Conservation (phyloP, 1,140 invertebrate species). For the Helicoverpa zea region DNA sequence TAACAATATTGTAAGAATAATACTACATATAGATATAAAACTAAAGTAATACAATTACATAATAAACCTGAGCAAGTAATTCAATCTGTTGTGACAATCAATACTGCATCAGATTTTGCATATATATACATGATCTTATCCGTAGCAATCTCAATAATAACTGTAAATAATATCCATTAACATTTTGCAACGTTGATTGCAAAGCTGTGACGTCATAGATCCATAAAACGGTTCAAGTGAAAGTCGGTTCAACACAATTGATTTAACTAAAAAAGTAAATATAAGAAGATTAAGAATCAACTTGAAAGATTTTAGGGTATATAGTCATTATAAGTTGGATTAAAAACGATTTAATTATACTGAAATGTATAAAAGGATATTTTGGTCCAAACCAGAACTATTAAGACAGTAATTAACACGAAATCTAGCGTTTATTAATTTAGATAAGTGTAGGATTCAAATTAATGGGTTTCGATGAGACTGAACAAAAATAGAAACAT, state of each 20-base stretch:
- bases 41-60: neutral
- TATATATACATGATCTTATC: neutral
- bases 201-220: constrained; percentile 24
- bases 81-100: neutral
- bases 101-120: neutral
- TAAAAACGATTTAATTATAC: neutral
- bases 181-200: constrained; percentile 30
- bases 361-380: neutral
- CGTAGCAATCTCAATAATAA: constrained; percentile 6
- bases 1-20: neutral
- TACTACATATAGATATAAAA: neutral
- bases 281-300: neutral
- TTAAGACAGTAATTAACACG: constrained; percentile 8
- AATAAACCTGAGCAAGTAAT: neutral
- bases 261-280: constrained; percentile 18
- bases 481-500: no score
- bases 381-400: constrained; percentile 17
- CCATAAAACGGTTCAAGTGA: constrained; percentile 11
- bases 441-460: neutral
- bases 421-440: neutral
- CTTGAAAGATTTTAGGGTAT: no score
- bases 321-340: neutral
- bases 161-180: constrained; percentile 38
- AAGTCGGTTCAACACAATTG: constrained; percentile 29
- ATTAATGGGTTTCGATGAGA: neutral